phyloP scores from a whole-genome alignment of 2,113 vertebrate genomes.

The Tonatia bakeri region DNA sequence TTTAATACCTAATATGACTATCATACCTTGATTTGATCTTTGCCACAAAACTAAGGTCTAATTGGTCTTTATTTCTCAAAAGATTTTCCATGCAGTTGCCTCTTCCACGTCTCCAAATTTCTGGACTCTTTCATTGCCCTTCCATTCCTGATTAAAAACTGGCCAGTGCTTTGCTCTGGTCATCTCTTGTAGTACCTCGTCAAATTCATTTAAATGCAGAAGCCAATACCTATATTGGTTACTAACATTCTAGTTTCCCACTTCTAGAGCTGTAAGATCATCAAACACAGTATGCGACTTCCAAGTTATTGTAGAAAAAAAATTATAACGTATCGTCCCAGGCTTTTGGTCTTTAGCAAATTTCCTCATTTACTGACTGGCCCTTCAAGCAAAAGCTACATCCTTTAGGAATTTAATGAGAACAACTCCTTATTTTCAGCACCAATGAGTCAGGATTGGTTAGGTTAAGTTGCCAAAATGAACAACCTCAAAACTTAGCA shows the following conservation, averaged over 20 bases:
- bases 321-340: neutral
- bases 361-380: neutral
- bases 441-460: neutral
- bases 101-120: neutral
- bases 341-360: neutral
- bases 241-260: neutral
- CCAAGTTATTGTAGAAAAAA: neutral
- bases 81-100: neutral
- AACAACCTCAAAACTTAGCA: neutral
- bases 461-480: neutral
- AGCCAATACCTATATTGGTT: neutral
- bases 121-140: neutral
- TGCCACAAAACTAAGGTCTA: neutral
- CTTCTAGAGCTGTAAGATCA: neutral
- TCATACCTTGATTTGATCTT: neutral
- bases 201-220: neutral
- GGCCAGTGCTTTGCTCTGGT: neutral
- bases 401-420: conserved; percentile 2
- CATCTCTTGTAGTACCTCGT: neutral
- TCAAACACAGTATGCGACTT: neutral
- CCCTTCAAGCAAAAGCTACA: neutral
- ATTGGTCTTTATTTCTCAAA: neutral
- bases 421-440: neutral
- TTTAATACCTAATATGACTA: neutral
- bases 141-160: neutral